Percentiles rank a stretch among this genome's conserved stretches.
These are phyloP conservation scores for Melanotus villosus DNA, from an alignment of 2,888 invertebrate species.

Conservation along the genomic window DNA sequence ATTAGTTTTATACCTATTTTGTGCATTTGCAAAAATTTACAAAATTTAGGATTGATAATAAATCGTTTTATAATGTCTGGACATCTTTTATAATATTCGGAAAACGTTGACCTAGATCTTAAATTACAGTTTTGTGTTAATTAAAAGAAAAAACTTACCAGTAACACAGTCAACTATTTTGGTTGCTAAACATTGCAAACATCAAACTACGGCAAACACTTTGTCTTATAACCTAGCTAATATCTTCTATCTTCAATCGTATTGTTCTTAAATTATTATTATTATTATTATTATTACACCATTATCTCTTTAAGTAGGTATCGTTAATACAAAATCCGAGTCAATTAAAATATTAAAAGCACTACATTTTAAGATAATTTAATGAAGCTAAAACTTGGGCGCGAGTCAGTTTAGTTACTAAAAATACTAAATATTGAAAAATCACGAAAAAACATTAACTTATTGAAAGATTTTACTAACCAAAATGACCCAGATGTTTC, in stretches of 20 bases:
- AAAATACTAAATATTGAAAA: not conserved
- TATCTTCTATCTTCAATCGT: too few species aligned
- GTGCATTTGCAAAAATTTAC: too few species aligned
- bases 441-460: not conserved
- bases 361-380: too few species aligned
- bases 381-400: not conserved
- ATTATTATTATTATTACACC: too few species aligned
- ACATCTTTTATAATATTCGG: not conserved
- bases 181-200: not conserved
- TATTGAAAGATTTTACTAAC: not conserved
- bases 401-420: not conserved
- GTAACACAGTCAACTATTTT: not conserved
- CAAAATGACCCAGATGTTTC: conserved; percentile 43
- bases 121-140: conserved; percentile 2
- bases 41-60: too few species aligned
- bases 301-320: too few species aligned
- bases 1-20: too few species aligned
- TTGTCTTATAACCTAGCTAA: too few species aligned
- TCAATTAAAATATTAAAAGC: too few species aligned
- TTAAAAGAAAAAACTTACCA: conserved; percentile 6
- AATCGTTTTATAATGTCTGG: too few species aligned
- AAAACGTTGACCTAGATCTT: conserved; percentile 6
- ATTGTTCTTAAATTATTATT: too few species aligned
- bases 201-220: not conserved
- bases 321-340: too few species aligned